Base-by-base conservation (phyloP, 2,888 invertebrate genomes). In the Drosophila colorata region DNA sequence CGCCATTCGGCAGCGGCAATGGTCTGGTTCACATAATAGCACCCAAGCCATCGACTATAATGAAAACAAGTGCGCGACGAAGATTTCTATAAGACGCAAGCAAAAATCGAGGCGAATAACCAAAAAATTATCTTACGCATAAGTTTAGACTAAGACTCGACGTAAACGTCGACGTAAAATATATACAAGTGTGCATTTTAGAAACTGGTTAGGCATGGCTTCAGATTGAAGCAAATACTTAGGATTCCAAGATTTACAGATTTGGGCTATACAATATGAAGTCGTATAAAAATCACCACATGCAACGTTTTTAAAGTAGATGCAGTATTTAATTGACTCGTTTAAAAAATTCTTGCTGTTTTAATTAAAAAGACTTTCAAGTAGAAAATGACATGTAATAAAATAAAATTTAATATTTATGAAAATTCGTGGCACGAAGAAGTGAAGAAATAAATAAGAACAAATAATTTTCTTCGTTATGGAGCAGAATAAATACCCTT, bases 1-100 rank as follows among this genome's bases (percentile, higher is more conserved):
- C 69, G 13, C 89, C 90, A 5, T 90, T 74, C 33, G 91, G 91
- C 41, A 76, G 68, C 4, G 78, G 58, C 31, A 78, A 84, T 41
- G 75, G 78, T 5, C 48, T 79, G 28, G 90, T 90, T 38, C 74
- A 80, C 58, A 76, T 89, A 14, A 71, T 66, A 40, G 74, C 73
- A 18, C 78, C 87, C 9, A 59, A 57, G 18, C 38, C 60, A 11
- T 75, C 90, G 8, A 90, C 79, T n/a, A 57, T 88, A 52, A 35
- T 71, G 31, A 47, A 77, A 52, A 78, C 78, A 49, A 80, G 76
- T n/a, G 38, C 0, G 9, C 14, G 72, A 4, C 57, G 35, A 7
- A 20, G 41, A 23, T 4, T 38, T 3, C n/a, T 18, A 4, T 65
- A 43, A 55, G 20, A 18, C 11, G 6, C 16, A 18, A 6, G 5